phyloP scores from a whole-genome alignment of 2,797 vertebrate genomes.

The Chaetodon trifasciatus region DNA sequence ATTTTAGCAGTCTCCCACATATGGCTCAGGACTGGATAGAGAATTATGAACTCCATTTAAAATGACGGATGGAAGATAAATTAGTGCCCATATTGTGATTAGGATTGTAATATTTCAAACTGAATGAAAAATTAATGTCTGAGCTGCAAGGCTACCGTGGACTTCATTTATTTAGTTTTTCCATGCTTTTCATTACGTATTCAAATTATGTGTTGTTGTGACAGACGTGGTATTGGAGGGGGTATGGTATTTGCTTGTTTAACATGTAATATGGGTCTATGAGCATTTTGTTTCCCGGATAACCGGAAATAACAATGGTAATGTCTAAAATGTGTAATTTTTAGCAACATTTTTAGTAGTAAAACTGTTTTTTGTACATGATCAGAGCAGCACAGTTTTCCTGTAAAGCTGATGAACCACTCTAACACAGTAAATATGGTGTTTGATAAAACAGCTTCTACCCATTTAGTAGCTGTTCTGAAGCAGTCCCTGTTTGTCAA shows the following conservation, averaged over 20 bases:
- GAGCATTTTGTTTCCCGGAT: background rate
- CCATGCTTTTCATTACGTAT: constrained; percentile 25
- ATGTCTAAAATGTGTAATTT: background rate
- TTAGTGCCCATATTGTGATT: constrained; percentile 39
- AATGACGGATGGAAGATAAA: constrained; percentile 44
- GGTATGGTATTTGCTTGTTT: background rate
- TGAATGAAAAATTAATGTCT: constrained; percentile 41
- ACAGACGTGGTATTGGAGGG: constrained; percentile 7
- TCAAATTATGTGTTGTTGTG: constrained; percentile 13
- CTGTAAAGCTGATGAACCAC: background rate
- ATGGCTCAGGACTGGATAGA: constrained; percentile 23
- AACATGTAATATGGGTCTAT: background rate
- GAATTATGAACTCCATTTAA: constrained; percentile 35
- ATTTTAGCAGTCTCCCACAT: constrained; percentile 44
- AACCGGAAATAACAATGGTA: background rate
- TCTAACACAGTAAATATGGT: background rate
- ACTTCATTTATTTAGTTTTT: constrained; percentile 23
- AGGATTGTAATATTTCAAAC: constrained; percentile 41
- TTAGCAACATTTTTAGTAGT: background rate
- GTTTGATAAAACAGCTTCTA: too few relatives aligned
- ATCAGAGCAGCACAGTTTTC: background rate
- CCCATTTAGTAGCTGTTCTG: background rate
- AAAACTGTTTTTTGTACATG: background rate
- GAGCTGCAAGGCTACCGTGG: constrained; percentile 14
- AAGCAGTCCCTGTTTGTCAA: too few relatives aligned